Evolutionary conservation across 2,113 vertebrate genomes (phyloP).

Genomic region (Mirounga angustirostris): DNA sequence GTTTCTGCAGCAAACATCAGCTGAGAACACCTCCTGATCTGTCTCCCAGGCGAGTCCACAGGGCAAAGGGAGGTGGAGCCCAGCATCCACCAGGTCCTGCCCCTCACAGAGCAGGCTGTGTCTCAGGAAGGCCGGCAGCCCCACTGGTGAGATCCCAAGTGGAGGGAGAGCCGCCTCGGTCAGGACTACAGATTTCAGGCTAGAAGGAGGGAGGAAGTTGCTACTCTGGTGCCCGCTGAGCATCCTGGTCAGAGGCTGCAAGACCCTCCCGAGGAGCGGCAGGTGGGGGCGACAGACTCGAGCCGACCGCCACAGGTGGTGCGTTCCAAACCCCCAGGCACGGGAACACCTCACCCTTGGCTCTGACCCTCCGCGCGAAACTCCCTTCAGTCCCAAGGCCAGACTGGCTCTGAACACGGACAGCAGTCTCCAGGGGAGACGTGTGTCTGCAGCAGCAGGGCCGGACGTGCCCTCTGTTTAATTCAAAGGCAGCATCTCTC

Average conservation of each 20-base stretch:
- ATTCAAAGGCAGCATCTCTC: background rate
- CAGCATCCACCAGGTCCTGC: background rate
- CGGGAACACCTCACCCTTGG: accelerated
- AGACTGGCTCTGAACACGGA: background rate
- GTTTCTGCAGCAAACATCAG: background rate
- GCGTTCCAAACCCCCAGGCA: too few relatives aligned
- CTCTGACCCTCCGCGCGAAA: background rate
- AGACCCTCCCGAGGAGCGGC: background rate
- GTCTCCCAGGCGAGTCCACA: background rate
- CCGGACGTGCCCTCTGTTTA: background rate
- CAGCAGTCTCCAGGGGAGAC: background rate
- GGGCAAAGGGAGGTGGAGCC: background rate
- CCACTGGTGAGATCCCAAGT: background rate
- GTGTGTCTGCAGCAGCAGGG: background rate
- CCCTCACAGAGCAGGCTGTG: background rate
- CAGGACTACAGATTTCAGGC: background rate
- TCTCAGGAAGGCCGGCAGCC: background rate
- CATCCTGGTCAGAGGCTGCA: too few relatives aligned
- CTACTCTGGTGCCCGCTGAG: background rate
- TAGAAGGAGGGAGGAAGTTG: too few relatives aligned
- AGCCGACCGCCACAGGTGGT: accelerated
- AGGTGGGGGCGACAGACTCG: accelerated
- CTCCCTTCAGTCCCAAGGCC: background rate
- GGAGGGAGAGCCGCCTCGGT: background rate
- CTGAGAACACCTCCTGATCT: background rate